A percentile compares a stretch with the other conserved stretches of the same genome.
These are phyloP conservation scores for Diploptera punctata DNA, from an alignment of 2,888 invertebrate genomes.

Conservation along the genomic window DNA sequence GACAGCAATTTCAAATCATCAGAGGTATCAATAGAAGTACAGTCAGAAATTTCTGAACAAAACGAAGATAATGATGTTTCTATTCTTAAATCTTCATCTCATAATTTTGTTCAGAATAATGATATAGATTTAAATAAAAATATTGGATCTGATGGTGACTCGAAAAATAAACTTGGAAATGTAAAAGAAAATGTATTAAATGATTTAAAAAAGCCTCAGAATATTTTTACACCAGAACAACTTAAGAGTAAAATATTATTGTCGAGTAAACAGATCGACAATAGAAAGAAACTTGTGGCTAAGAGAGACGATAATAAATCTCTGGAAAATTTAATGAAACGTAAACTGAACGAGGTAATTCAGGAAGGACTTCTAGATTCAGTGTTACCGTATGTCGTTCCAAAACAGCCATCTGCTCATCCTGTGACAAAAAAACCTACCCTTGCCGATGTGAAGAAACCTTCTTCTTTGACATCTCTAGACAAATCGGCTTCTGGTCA, in stretches of 20 bases:
- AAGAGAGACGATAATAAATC: conserved; percentile 4
- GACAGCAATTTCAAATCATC: not conserved
- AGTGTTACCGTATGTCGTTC: conserved; percentile 76
- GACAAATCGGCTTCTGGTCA: not conserved
- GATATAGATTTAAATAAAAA: not conserved
- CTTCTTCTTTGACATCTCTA: not conserved
- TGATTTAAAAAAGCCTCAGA: not conserved
- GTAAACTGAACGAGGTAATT: conserved; percentile 66
- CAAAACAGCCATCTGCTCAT: conserved; percentile 53
- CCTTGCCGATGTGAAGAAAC: conserved; percentile 26
- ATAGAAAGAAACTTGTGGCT: not conserved
- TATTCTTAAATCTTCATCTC: too few species aligned
- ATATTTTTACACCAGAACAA: not conserved
- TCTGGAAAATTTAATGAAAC: conserved; percentile 50
- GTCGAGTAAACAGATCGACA: not conserved
- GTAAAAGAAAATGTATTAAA: not conserved
- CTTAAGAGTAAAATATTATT: not conserved
- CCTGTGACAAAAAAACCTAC: conserved; percentile 21
- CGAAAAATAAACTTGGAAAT: not conserved
- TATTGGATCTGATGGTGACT: not conserved
- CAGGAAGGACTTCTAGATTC: conserved; percentile 85
- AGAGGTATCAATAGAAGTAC: not conserved
- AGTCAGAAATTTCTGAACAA: not conserved
- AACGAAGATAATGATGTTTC: too few species aligned
- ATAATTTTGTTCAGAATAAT: too few species aligned